Conservation (phyloP, 2,888 invertebrate species). For the Tuberolachnus salignus region DNA sequence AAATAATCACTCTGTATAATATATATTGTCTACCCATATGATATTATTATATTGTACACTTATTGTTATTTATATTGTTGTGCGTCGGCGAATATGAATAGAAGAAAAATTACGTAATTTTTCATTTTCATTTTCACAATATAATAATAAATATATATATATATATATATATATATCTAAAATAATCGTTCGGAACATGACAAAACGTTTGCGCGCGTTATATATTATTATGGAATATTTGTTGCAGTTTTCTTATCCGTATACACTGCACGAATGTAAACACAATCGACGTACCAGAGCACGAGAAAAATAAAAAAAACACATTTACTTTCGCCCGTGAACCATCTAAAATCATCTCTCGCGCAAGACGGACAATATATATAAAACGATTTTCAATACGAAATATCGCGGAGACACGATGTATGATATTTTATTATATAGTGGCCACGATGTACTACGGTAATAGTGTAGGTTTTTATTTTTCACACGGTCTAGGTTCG, state of each 20-base stretch:
- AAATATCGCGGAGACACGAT: too few species aligned
- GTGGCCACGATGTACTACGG: too few species aligned
- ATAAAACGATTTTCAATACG: not conserved
- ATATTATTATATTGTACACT: too few species aligned
- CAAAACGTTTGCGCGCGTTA: not conserved
- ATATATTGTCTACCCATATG: too few species aligned
- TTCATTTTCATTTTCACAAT: constrained; percentile 29
- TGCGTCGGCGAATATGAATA: not conserved
- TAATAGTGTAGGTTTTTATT: too few species aligned
- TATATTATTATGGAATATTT: constrained; percentile 1
- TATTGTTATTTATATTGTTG: too few species aligned
- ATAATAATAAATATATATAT: too few species aligned
- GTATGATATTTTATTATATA: too few species aligned
- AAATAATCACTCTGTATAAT: not conserved
- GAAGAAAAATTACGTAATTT: constrained; percentile 23
- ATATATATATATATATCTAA: too few species aligned
- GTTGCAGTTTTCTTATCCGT: constrained; percentile 8
- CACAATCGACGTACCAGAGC: constrained; percentile 27
- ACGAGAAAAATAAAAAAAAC: not conserved
- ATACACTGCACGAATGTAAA: not conserved
- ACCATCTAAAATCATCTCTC: not conserved
- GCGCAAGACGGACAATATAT: not conserved
- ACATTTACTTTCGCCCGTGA: constrained; percentile 29
- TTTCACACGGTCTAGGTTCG: too few species aligned
- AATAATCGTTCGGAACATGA: constrained; percentile 39